Conservation (phyloP, 2,797 vertebrate species). For the Menidia menidia region DNA sequence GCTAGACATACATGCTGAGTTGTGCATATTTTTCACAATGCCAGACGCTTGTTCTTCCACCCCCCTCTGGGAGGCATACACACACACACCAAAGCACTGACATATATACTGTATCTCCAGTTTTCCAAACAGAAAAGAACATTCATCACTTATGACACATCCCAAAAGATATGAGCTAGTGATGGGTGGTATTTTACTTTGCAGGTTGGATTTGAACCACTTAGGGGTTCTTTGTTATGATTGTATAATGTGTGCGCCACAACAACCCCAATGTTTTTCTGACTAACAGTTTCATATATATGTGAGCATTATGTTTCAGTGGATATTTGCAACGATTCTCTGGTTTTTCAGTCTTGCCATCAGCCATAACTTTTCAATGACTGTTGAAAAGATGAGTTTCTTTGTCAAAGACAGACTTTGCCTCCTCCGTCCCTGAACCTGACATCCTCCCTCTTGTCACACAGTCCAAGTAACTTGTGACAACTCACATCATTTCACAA, state of each 20-base stretch:
- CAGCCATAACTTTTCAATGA: conserved; percentile 1
- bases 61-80: conserved; percentile 12
- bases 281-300: conserved; percentile 37
- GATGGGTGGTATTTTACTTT: neutral
- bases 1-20: neutral
- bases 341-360: conserved; percentile 10
- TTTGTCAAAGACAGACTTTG: conserved; percentile 55
- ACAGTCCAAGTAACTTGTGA: conserved; percentile 73
- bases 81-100: conserved; percentile 22
- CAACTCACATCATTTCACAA: conserved; percentile 64
- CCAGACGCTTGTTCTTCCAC: conserved; percentile 11
- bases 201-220: neutral
- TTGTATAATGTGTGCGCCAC: conserved; percentile 2
- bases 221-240: neutral
- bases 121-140: conserved; percentile 12
- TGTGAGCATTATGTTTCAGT: conserved; percentile 40
- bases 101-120: conserved; percentile 6
- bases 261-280: conserved; percentile 10
- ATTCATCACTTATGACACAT: conserved; percentile 38
- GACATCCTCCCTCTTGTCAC: conserved; percentile 69
- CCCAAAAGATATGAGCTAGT: conserved; percentile 23
- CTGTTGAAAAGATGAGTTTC: neutral
- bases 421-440: conserved; percentile 53
- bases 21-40: neutral
- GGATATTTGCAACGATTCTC: conserved; percentile 17